Evolutionary conservation across 2,113 vertebrate species (phyloP), one percentile per base, ranked within the genome.

Genomic region (Pleuronectes platessa): DNA sequence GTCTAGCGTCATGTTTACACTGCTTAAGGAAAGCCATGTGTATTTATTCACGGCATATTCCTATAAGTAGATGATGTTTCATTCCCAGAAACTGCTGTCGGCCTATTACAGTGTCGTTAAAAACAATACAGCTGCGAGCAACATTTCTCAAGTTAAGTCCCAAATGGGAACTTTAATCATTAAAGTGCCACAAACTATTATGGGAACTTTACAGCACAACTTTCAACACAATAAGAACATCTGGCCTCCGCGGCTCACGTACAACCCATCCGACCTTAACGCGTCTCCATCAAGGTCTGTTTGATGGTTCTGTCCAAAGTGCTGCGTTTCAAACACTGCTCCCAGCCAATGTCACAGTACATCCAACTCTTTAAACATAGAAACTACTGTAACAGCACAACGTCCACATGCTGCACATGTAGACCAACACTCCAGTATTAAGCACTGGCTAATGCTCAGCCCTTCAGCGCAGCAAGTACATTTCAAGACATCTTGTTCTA

Each of bases 181-280:
- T 20, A 8, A 53, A 53, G 62, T 68, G 67, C 11, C 12, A 27
- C 13, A 27, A 65, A 49, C 24, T 60, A 13, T 58, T 54, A 24
- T 20, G 21, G 18, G 10, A 76, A 62, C 23, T 62, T 74, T 53
- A 35, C 53, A 77, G 54, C 53, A 61, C 26, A 75, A 69, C 74
- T 72, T 56, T 47, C 35, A 73, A 2, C 68, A 67, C 55, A 79
- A 13, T 3, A 13, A 61, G 7, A 12, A 71, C 5, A 45, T 45
- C 42, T 20, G 49, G 3, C 18, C 51, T 11, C 20, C 10, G 20
- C 7, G 2, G 51, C 51, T 20, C 49, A 20, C 18, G 18, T 20
- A 13, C 49, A 51, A 51, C 49, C n/a, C 51, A 24, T 67, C 26
- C 3, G n/a, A 15, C 58, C 2, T 23, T 21, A 72, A 59, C 9